Evolutionary conservation across 2,113 vertebrate genomes (phyloP).

Genomic region (Diglossa brunneiventris): DNA sequence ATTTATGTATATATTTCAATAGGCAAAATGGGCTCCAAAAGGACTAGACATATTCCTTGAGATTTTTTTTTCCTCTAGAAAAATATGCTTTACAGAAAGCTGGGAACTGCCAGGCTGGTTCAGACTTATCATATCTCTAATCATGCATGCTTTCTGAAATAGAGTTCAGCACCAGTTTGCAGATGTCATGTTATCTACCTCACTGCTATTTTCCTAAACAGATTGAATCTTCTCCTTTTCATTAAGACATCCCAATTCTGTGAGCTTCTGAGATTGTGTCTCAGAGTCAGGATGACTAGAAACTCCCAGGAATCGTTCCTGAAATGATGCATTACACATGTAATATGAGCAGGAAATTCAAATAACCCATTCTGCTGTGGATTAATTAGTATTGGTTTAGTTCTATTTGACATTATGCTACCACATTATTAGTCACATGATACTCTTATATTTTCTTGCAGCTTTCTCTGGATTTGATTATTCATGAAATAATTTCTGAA

Average conservation of each 20-base stretch:
- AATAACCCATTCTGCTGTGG: not conserved
- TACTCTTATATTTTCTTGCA: not conserved
- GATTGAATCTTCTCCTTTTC: not conserved
- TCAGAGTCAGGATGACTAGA: not conserved
- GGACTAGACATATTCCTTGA: not conserved
- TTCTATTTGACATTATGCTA: not conserved
- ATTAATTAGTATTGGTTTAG: not conserved
- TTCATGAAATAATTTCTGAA: not conserved
- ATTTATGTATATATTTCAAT: not conserved
- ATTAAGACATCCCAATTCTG: not conserved
- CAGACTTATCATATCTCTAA: not conserved
- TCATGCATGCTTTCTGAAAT: not conserved
- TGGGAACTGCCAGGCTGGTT: not conserved
- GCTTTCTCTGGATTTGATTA: not conserved
- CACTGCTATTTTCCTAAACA: not conserved
- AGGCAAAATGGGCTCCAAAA: not conserved
- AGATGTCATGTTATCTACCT: rapidly evolving
- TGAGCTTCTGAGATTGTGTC: not conserved
- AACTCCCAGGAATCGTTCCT: not conserved
- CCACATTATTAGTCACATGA: not conserved
- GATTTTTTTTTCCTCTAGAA: not conserved
- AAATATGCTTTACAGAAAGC: not conserved
- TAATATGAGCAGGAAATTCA: not conserved
- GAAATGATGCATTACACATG: not conserved
- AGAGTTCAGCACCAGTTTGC: not conserved